Conservation (phyloP, 2,888 invertebrate species). For the Dioctria linearis region DNA sequence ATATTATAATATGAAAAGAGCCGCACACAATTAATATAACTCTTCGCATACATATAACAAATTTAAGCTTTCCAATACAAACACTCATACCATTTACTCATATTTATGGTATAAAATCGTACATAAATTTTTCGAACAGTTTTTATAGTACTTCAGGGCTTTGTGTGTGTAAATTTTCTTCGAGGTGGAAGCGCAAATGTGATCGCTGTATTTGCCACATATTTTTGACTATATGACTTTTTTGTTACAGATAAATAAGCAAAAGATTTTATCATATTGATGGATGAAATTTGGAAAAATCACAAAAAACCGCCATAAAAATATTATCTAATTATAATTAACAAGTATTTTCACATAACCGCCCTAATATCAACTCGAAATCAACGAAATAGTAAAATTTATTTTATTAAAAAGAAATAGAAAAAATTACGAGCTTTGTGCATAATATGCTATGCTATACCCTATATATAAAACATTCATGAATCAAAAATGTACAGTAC, state of each 20-base stretch:
- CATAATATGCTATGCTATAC: too few relatives aligned
- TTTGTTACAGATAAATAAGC: constrained; percentile 51
- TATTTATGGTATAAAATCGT: neutral
- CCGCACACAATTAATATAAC: too few relatives aligned
- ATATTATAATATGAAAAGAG: too few relatives aligned
- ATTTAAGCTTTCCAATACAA: too few relatives aligned
- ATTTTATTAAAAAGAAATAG: too few relatives aligned
- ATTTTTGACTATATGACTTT: constrained; percentile 53
- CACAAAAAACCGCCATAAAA: neutral
- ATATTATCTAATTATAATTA: constrained; percentile 5
- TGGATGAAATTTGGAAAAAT: constrained; percentile 37
- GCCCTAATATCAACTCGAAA: too few relatives aligned
- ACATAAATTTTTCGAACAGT: constrained; percentile 24
- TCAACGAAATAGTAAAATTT: too few relatives aligned
- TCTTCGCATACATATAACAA: too few relatives aligned
- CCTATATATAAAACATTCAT: neutral
- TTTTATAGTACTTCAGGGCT: constrained; percentile 8
- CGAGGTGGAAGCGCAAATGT: constrained; percentile 20
- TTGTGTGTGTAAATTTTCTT: constrained; percentile 5
- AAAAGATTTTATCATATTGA: constrained; percentile 39
- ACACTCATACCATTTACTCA: too few relatives aligned
- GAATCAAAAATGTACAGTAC: constrained; percentile 24
- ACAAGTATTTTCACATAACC: constrained; percentile 7
- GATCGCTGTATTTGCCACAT: constrained; percentile 51
- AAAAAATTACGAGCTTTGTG: too few relatives aligned